Percentiles rank a stretch among this genome's conserved stretches.
phyloP scores from a whole-genome alignment of 1,140 invertebrate species.

The Papilio polyxenes region DNA sequence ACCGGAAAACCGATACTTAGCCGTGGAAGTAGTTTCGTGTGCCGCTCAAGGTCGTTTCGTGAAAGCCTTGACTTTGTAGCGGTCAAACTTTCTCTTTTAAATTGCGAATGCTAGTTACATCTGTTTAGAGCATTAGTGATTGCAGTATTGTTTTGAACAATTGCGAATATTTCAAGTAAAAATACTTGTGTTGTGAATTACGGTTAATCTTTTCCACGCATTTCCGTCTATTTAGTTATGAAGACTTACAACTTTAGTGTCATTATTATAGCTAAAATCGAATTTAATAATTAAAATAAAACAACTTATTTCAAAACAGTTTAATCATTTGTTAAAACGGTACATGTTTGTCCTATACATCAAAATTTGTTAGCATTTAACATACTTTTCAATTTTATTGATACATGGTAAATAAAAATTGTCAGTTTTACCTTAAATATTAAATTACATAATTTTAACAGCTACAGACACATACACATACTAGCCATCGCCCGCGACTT shows the following conservation, averaged over 20 bases:
- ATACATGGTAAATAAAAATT: background rate
- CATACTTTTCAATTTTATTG: background rate
- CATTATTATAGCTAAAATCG: too few species aligned
- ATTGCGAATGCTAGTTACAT: background rate
- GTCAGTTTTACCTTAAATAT: background rate
- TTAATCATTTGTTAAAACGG: background rate
- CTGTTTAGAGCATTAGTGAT: background rate
- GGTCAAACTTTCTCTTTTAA: slow-evolving; percentile 32
- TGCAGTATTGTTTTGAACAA: background rate
- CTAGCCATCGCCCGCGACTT: too few species aligned
- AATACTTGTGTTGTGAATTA: background rate
- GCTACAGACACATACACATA: background rate
- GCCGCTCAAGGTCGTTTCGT: slow-evolving; percentile 4
- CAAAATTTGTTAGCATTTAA: slow-evolving; percentile 1
- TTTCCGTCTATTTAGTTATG: too few species aligned
- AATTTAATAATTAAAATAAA: background rate
- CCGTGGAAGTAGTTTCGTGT: slow-evolving; percentile 9
- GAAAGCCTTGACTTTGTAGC: slow-evolving; percentile 33
- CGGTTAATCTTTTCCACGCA: too few species aligned
- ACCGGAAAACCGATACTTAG: slow-evolving; percentile 23
- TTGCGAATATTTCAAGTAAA: background rate
- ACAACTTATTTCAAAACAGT: background rate
- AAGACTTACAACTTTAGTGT: too few species aligned
- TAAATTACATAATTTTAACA: background rate
- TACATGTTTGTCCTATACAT: background rate